Evolutionary conservation across 1,140 invertebrate genomes (phyloP), one percentile per base, ranked within the genome.

Genomic region (Drosophila albomicans): DNA sequence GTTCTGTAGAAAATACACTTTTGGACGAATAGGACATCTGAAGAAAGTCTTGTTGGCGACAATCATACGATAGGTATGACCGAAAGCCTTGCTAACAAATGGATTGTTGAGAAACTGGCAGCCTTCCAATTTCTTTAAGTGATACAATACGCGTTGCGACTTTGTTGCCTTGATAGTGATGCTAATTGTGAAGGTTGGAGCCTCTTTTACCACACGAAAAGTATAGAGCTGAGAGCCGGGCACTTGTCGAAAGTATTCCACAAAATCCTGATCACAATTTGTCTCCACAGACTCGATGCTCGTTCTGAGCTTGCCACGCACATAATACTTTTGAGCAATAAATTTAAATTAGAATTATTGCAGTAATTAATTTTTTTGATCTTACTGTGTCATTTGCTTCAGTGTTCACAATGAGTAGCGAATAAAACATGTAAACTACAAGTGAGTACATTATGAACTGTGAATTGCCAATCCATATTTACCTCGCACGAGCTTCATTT

Each of bases 51-150:
- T 63, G 48, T 86, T 86, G 2, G 65, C 57, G 1, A 82, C 16
- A 10, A 86, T 15, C 0, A 16, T 11, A 8, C 63, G 56, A 13
- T 79, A 86, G 0, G 61, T 30, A 3, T 52, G 16, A 0, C 64
- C 51, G 1, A 88, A 62, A 5, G 67, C 54, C 2, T 52, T 63
- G 63, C 43, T 79, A 41, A 74, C 41, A 5, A 88, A 16, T 0
- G 79, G 82, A 65, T 87, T 77, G 2, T 25, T 59, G 0, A 87
- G 46, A 6, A 88, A 87, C 6, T 57, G 52, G 35, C 82, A 87
- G 16, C 82, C 82, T 49, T 82, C 51, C 0, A 87, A 0, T 16
- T 82, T 64, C 0, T 72, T 25, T 1, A 87, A 13, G 5, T 64
- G 70, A 30, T 77, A 88, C 79, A 86, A 30, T 0, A 82, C 30